These are phyloP conservation scores for Yponomeuta sedellus DNA, from an alignment of 2,888 invertebrate genomes.

Conservation along the genomic window DNA sequence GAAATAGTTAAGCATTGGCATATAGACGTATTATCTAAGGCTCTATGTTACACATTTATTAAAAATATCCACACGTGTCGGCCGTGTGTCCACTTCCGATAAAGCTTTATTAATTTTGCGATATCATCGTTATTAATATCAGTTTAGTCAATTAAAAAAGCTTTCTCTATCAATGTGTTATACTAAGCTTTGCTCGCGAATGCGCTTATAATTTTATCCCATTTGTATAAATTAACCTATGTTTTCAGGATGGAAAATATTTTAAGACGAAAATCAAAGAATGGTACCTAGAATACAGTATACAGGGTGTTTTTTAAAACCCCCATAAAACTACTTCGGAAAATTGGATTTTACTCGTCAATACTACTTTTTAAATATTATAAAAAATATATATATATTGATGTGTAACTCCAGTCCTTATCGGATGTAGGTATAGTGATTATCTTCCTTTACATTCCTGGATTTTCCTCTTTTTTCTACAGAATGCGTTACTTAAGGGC, in stretches of 20 bases:
- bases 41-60: neutral
- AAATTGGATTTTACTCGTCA: no score
- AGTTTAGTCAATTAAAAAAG: slow-evolving; percentile 4
- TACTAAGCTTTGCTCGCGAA: neutral
- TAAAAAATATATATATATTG: no score
- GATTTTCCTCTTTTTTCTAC: no score
- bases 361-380: no score
- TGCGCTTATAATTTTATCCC: neutral
- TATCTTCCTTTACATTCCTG: no score
- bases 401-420: no score
- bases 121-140: slow-evolving; percentile 13
- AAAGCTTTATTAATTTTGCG: slow-evolving; percentile 14
- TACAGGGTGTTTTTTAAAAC: no score
- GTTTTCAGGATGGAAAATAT: neutral
- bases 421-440: no score
- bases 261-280: neutral
- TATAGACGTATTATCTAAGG: neutral
- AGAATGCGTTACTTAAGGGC: no score
- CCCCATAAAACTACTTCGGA: no score
- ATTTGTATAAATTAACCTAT: neutral
- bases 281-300: no score
- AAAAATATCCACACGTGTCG: neutral
- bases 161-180: neutral
- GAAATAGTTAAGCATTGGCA: neutral
- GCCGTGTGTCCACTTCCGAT: neutral